These are phyloP conservation scores for Oryzias melastigma DNA, from an alignment of 2,113 vertebrate species.

Conservation along the genomic window DNA sequence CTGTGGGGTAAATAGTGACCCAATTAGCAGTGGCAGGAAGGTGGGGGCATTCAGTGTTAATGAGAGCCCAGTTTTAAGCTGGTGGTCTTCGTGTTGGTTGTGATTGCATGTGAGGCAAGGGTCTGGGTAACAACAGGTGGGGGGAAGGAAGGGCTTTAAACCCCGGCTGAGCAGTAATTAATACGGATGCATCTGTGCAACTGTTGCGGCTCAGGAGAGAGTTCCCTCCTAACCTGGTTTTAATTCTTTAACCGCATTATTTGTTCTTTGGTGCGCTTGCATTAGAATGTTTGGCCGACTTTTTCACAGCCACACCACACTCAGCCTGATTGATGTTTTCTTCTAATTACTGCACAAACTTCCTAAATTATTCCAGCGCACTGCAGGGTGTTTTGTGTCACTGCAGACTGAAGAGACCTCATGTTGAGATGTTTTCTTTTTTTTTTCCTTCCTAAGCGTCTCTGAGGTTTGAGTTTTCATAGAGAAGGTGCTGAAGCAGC, in stretches of 20 bases:
- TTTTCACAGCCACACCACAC: slow-evolving; percentile 6
- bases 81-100: slow-evolving; percentile 47
- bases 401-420: neutral
- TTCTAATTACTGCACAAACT: slow-evolving; percentile 3
- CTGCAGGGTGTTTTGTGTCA: slow-evolving; percentile 5
- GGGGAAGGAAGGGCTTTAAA: slow-evolving; percentile 45
- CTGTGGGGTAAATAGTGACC: slow-evolving; percentile 69
- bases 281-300: slow-evolving; percentile 26
- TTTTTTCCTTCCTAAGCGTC: neutral
- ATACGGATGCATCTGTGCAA: slow-evolving; percentile 56
- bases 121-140: slow-evolving; percentile 72
- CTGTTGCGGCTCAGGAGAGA: slow-evolving; percentile 18
- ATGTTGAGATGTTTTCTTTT: neutral
- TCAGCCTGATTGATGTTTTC: slow-evolving; percentile 1
- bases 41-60: slow-evolving; percentile 34
- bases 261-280: slow-evolving; percentile 29
- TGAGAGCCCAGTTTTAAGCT: slow-evolving; percentile 57
- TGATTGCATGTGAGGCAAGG: slow-evolving; percentile 17
- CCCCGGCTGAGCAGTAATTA: slow-evolving; percentile 57
- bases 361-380: slow-evolving; percentile 3
- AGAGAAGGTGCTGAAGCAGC: neutral
- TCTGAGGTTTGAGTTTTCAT: no score
- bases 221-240: slow-evolving; percentile 39
- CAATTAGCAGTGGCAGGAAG: slow-evolving; percentile 62
- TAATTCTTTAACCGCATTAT: slow-evolving; percentile 31